Evolutionary conservation across 2,888 invertebrate genomes (phyloP).

Genomic region (Plebejus anna): DNA sequence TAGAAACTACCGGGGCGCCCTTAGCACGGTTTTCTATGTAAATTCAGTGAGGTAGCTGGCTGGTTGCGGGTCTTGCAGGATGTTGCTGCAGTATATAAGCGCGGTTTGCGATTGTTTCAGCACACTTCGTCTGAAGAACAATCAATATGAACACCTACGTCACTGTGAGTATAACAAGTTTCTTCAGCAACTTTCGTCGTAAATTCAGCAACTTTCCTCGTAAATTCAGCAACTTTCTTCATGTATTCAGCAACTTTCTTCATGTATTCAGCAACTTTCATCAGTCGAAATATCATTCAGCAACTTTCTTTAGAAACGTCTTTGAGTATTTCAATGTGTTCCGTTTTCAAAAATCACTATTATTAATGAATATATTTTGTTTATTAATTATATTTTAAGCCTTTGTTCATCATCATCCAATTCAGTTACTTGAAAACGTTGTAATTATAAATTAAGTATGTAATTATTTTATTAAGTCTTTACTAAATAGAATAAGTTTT

Average conservation of each 20-base stretch:
- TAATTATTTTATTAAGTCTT: neutral
- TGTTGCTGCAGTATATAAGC: conserved; percentile 40
- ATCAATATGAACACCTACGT: conserved; percentile 66
- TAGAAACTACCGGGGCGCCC: neutral
- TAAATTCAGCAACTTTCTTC: neutral
- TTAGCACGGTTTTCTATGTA: conserved; percentile 30
- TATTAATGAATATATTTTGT: too few species aligned
- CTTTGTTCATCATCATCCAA: too few species aligned
- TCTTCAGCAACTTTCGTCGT: conserved; percentile 8
- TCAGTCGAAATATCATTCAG: too few species aligned
- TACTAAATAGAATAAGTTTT: neutral
- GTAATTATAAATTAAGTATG: neutral
- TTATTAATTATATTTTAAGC: too few species aligned
- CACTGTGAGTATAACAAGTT: conserved; percentile 54
- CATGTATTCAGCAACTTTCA: neutral
- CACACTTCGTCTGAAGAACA: conserved; percentile 62
- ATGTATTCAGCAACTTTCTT: neutral
- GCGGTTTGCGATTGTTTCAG: conserved; percentile 23
- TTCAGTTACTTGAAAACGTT: too few species aligned
- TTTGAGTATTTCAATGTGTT: too few species aligned
- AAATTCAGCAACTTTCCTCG: conserved; percentile 16
- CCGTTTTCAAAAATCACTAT: too few species aligned
- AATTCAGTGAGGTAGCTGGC: conserved; percentile 12
- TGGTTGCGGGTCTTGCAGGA: conserved; percentile 35
- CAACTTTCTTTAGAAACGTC: too few species aligned